Base-by-base conservation (phyloP, 2,113 vertebrate species). In the Montifringilla adamsi region DNA sequence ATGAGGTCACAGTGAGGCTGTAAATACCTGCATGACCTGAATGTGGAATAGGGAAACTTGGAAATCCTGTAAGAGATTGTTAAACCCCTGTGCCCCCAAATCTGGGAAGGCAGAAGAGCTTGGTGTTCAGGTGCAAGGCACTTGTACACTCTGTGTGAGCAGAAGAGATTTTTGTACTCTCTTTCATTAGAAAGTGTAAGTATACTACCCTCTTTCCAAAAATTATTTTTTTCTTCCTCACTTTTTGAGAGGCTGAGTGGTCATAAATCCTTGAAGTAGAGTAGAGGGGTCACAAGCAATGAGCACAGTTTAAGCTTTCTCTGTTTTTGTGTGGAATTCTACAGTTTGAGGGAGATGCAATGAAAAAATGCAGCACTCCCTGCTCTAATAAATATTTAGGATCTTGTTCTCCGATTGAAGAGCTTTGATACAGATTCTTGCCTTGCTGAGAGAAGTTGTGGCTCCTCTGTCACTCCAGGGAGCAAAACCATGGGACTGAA, bases 181-280 rank as follows among this genome's bases (percentile, higher is more conserved):
- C 2, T 56, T 52, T 33, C 14, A 18, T 60, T 30, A 78, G 30
- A 43, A 72, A 63, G 2, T 2, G 9, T 15, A 16, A 10, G 7
- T 15, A 8, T n/a, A 15, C 20, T 22, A 43, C 1, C 2, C 1
- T 35, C 16, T 30, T 19, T 56, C 24, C 5, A 52, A n/a, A 56
- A 46, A 10, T 10, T 10, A 7, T 56, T 56, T 72, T 55, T 41
- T 3, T 62, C 6, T 73, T 69, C 9, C 43, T 58, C 62, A 13
- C 2, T 52, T 66, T 89, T 67, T 30, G 6, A 11, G 3, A 62
- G 15, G 4, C 9, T 1, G 0, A 43, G 21, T 18, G 13, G 5
- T 46, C 44, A 35, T 43, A 84, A 59, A 52, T 55, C 17, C 28
- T 28, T 82, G 6, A 5, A 69, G 8, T 7, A 27, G 12, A 13